Conservation (phyloP, 2,888 invertebrate species). For the Epirrita christyi region DNA sequence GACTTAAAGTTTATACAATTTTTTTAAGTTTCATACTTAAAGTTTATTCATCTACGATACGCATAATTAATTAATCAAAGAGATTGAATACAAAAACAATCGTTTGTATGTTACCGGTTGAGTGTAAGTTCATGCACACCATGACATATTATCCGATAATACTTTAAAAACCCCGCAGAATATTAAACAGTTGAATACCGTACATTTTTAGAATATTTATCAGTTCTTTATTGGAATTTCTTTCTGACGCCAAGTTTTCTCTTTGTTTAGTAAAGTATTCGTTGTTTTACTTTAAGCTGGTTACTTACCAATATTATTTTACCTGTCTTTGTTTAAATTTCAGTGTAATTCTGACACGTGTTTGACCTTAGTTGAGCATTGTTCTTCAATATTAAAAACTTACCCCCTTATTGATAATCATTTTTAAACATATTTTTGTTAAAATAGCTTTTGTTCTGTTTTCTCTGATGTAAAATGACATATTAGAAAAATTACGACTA, state of each 20-base stretch:
- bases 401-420: too few species aligned
- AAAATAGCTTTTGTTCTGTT: too few species aligned
- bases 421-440: too few species aligned
- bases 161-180: constrained; percentile 22
- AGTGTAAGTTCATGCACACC: constrained; percentile 4
- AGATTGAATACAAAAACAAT: background rate
- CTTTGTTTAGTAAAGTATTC: background rate
- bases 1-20: too few species aligned
- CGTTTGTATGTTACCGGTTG: background rate
- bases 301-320: too few species aligned
- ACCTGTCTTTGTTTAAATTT: too few species aligned
- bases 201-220: constrained; percentile 21
- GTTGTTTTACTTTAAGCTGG: background rate
- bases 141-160: constrained; percentile 17
- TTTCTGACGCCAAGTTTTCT: background rate
- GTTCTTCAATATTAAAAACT: too few species aligned
- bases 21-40: background rate
- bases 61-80: background rate
- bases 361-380: too few species aligned
- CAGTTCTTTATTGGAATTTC: constrained; percentile 11
- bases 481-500: too few species aligned
- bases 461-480: too few species aligned
- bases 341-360: too few species aligned
- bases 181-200: constrained; percentile 27
- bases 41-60: background rate